Base-by-base conservation (phyloP, 2,888 invertebrate genomes). In the Lasioglossum pauxillum region DNA sequence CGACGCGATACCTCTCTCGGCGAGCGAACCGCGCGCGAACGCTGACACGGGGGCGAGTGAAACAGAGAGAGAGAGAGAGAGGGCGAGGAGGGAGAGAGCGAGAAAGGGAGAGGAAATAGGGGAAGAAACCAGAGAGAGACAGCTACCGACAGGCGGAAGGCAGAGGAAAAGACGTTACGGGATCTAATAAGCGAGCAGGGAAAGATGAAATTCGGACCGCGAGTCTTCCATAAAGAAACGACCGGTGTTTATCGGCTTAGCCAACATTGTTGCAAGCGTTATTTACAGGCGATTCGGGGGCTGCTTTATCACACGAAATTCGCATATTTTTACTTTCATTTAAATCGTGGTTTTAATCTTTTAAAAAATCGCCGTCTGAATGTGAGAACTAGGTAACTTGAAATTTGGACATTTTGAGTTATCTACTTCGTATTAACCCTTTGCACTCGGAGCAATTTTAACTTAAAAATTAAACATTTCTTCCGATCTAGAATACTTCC, bases 1-100 rank as follows among this genome's bases (percentile, higher is more conserved):
- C 89, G 78, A 38, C 75, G 77, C 87, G 87, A 84, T 86, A 38
- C 35, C 80, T 78, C 80, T 85, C 85, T 90, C 90, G 83, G 82
- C 35, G 49, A 38, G 38, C 77, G 60, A 19, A 27, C 64, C 73
- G 69, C 27, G 75, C 60, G 64, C 67, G 67, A 71, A 60, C 41
- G 78, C 83, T 86, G 87, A 69, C 78, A 83, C 74, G 23, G 7
- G 60, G 31, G 31, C 64, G 64, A 60, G 60, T 27, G 60, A 60
- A 60, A 27, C 27, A 27, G 10, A 12, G 3, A 35, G 14, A 10
- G 16, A 44, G n/a, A 4, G 27, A 23, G 23, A 10, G 16, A 44
- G n/a, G 7, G 27, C 16, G 23, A 10, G 19, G 38, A n/a, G 3
- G 38, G 46, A 14, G 12, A n/a, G 27, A 27, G 64, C 16, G 31